Evolutionary conservation across 2,888 invertebrate species (phyloP), one percentile per base, ranked within the genome.

Genomic region (Erpobdella octoculata): DNA sequence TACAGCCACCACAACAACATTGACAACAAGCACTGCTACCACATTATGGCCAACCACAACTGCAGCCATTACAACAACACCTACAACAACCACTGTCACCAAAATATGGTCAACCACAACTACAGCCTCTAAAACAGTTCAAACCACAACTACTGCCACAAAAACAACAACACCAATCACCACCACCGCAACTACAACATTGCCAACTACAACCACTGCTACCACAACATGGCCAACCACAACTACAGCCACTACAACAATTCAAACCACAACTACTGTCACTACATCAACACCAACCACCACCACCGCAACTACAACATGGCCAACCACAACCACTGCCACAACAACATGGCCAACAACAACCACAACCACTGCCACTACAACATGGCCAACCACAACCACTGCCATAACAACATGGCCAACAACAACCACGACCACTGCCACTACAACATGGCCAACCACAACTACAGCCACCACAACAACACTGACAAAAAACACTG

Each of bases 301-400:
- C 35, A 9, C 66, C n/a, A 37, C 66, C n/a, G n/a, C 66, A 35
- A 31, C 38, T 37, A 31, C 66, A 66, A 41, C 58, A 61, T 65
- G 8, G 21, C 25, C 67, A 38, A 28, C 71, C 37, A 28, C 71
- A 71, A n/a, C 37, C 5, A 33, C 71, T 9, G 12, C 62, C 2
- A 31, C 71, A 41, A 2, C 65, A 68, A 21, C 71, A 67, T 12
- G 1, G 1, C 18, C 48, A 28, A 37, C 41, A 25, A 28, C 67
- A 41, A 5, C 64, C 33, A 35, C 64, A 64, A 35, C 64, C 33
- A 6, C 2, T 15, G 9, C 36, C 9, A 35, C 31, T 35, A 35
- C 64, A 64, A 5, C 67, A 38, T 48, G 5, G 8, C 21, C 67
- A 12, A 35, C 64, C 33, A 35, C 64, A 64, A 35, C 64, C 33